phyloP scores from a whole-genome alignment of 2,113 vertebrate species.

The Calypte anna region DNA sequence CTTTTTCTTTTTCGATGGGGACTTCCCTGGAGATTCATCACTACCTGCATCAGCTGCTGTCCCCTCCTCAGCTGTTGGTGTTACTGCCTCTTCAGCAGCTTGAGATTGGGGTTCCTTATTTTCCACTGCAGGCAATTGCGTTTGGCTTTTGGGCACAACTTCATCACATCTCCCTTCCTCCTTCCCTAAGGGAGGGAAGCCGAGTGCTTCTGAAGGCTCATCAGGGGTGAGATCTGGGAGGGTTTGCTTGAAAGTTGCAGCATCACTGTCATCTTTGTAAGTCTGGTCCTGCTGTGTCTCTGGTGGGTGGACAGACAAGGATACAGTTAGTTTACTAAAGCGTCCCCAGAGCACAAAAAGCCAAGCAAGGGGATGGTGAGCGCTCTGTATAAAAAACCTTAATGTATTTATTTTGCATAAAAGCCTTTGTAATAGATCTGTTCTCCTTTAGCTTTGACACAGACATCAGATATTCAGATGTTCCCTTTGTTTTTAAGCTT shows the following conservation, averaged over 20 bases:
- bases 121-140: constrained; percentile 49
- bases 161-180: constrained; percentile 75
- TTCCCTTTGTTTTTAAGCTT: neutral
- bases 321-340: neutral
- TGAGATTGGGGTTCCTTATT: constrained; percentile 72
- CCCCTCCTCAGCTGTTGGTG: constrained; percentile 78
- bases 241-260: constrained; percentile 92
- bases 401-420: neutral
- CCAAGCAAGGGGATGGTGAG: neutral
- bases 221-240: constrained; percentile 94
- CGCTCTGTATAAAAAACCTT: neutral
- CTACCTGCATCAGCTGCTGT: constrained; percentile 85
- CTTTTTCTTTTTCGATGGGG: constrained; percentile 99
- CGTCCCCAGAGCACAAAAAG: neutral
- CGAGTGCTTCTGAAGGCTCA: constrained; percentile 87
- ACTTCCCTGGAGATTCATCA: constrained; percentile 96
- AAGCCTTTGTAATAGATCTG: neutral
- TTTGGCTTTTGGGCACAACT: constrained; percentile 57
- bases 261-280: constrained; percentile 87
- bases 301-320: constrained; percentile 57
- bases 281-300: constrained; percentile 83
- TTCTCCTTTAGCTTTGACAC: neutral
- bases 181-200: constrained; percentile 77
- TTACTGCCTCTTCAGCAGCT: constrained; percentile 58
- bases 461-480: neutral